These are phyloP conservation scores for Rissa tridactyla DNA, from an alignment of 2,113 vertebrate species.

Conservation along the genomic window DNA sequence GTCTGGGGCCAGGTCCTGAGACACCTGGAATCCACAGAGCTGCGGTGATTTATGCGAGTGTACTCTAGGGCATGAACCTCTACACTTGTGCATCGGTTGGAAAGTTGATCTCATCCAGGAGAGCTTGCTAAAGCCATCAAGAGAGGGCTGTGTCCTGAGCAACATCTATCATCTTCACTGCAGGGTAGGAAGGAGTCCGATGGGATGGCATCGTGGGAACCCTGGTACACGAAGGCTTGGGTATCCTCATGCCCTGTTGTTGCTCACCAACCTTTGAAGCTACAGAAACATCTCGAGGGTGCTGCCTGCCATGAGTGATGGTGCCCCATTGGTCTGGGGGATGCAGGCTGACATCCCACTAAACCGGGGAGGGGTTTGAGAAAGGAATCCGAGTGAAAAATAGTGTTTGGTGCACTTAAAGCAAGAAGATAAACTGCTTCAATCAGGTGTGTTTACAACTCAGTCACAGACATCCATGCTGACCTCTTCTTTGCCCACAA, in stretches of 20 bases:
- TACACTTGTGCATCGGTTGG: fast-evolving
- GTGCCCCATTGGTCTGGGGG: neutral
- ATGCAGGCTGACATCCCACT: neutral
- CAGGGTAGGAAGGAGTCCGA: neutral
- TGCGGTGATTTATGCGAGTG: neutral
- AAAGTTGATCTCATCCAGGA: neutral
- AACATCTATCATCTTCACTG: neutral
- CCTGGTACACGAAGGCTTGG: neutral
- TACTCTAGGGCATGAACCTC: fast-evolving
- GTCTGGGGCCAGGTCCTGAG: neutral
- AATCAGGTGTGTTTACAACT: neutral
- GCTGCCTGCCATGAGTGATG: neutral
- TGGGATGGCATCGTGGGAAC: neutral
- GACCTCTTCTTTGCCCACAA: neutral
- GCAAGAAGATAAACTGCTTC: neutral
- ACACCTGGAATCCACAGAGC: neutral
- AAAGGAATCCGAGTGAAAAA: neutral
- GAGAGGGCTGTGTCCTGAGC: neutral
- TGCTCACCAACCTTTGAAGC: neutral
- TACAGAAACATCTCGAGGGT: neutral
- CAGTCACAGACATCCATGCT: neutral
- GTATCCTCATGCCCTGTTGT: neutral
- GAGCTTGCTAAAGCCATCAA: neutral
- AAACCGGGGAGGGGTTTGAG: neutral
- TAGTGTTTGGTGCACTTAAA: neutral